Base-by-base conservation (phyloP, 2,888 invertebrate genomes). In the Deroplatys truncata region DNA sequence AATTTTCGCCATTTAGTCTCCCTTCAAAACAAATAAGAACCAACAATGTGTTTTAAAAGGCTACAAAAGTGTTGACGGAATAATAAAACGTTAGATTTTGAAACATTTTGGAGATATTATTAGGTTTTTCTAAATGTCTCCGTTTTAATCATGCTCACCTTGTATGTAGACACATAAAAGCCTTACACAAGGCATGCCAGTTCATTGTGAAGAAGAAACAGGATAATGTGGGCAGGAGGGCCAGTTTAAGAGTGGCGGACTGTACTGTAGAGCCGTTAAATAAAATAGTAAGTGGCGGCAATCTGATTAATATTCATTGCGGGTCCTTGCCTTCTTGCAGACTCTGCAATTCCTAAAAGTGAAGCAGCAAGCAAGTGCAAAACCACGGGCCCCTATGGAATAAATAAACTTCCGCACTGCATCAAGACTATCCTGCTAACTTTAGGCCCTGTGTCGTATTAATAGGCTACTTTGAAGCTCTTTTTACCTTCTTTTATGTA, bases 281-380 rank as follows among this genome's bases (percentile, higher is more conserved):
- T 87, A 87, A 87, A 87, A 87, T 87, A 87, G 82, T 25, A 82
- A 87, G 87, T 82, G 10, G 82, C 87, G 28, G 82, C 83, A 90
- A 88, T 85, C 86, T 90, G 88, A 90, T 90, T 90, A 90, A 88
- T 88, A 88, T 88, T 88, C 87, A 88, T 88, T 83, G 82, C 84
- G 16, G 49, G 88, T 85, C 84, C 84, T 28, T 88, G 84, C 84
- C 49, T 56, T 84, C 49, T 82, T 29, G 84, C 28, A 31, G 84
- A 84, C 56, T 72, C 56, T 20, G 88, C 29, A 56, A 56, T 88
- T 88, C 84, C 85, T 72, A 72, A 88, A 88, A 72, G 88, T 87
- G 87, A 31, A 82, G 87, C 20, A 82, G 87, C 29, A 35, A 72
- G 72, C 86, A 56, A 56, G 56, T 56, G 56, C 56, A 72, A 72